Percentiles rank a stretch among this genome's conserved stretches.
Evolutionary conservation across 2,113 vertebrate species (phyloP).

Genomic region (Upupa epops): DNA sequence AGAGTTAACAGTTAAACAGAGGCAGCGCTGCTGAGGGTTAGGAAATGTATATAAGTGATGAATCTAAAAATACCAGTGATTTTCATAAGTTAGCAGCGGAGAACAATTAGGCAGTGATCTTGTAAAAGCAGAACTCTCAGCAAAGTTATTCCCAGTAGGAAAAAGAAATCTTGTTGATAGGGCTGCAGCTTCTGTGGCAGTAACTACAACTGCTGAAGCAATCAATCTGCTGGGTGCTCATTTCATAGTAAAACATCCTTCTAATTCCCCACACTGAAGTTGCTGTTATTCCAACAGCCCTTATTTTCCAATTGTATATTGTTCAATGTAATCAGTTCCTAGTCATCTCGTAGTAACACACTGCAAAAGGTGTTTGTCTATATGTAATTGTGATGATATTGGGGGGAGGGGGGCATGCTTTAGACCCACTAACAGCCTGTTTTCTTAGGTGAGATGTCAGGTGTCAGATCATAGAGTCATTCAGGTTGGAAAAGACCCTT

Average conservation of each 20-base stretch:
- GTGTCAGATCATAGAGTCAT: neutral
- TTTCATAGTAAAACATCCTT: neutral
- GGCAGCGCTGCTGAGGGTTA: neutral
- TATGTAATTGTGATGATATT: neutral
- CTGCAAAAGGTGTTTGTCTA: neutral
- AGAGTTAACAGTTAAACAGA: neutral
- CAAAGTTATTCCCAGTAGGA: neutral
- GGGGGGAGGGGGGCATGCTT: neutral
- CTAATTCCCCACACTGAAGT: neutral
- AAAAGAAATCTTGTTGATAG: neutral
- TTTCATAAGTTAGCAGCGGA: slow-evolving; percentile 7
- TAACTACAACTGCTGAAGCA: neutral
- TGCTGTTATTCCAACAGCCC: neutral
- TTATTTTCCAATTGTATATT: neutral
- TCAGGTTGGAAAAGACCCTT: no score
- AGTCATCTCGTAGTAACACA: neutral
- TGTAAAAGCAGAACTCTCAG: neutral
- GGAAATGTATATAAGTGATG: neutral
- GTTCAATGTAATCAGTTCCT: neutral
- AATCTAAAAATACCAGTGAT: slow-evolving; percentile 23
- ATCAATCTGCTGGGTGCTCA: neutral
- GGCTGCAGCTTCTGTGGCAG: neutral
- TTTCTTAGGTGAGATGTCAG: neutral
- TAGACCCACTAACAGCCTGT: neutral
- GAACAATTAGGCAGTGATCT: slow-evolving; percentile 7